Percentiles rank a stretch among this genome's conserved stretches.
These are phyloP conservation scores for Zingel zingel DNA, from an alignment of 2,113 vertebrate genomes.

Conservation along the genomic window DNA sequence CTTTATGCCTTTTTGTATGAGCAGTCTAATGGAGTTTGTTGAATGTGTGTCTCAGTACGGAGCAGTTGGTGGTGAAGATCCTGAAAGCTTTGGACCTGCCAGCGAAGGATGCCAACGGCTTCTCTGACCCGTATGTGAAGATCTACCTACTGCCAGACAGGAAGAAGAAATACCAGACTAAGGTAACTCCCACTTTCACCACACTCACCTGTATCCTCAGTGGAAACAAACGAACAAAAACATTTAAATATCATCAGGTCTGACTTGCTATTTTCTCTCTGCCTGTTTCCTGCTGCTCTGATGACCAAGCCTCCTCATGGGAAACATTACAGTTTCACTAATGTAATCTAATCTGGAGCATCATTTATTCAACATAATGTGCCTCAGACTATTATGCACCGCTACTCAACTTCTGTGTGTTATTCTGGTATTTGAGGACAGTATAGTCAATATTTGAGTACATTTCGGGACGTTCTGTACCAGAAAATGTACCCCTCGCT, in stretches of 20 bases:
- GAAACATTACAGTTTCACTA: constrained; percentile 40
- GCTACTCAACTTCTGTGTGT: constrained; percentile 33
- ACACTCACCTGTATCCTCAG: not conserved
- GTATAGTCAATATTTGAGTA: constrained; percentile 59
- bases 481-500: constrained; percentile 30
- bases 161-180: constrained; percentile 97
- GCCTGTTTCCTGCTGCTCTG: constrained; percentile 14
- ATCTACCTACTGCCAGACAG: constrained; percentile 96
- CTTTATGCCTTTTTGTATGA: not conserved
- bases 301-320: constrained; percentile 20
- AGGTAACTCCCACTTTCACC: constrained; percentile 64
- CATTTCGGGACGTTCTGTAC: constrained; percentile 49
- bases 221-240: not conserved
- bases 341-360: constrained; percentile 57
- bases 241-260: not conserved
- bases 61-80: constrained; percentile 94
- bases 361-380: constrained; percentile 60
- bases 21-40: constrained; percentile 10
- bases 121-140: constrained; percentile 95
- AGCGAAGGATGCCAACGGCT: constrained; percentile 93
- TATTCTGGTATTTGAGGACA: constrained; percentile 54
- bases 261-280: not conserved
- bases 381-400: constrained; percentile 21
- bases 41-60: constrained; percentile 80
- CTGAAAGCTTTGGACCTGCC: constrained; percentile 93